Evolutionary conservation across 1,140 invertebrate species (phyloP).

Genomic region (Lutraria rhynchaena): DNA sequence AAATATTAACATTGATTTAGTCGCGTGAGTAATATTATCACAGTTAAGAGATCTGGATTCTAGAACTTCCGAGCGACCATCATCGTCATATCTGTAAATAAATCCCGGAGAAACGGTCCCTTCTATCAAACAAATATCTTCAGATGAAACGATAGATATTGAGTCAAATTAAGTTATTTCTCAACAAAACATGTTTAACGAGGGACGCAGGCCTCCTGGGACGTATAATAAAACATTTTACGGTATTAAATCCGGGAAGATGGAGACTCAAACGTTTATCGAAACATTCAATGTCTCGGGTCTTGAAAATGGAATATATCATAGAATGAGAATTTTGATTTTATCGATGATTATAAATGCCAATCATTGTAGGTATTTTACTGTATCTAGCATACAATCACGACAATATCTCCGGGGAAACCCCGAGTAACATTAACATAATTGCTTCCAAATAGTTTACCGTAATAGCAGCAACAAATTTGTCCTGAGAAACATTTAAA

Average conservation of each 20-base stretch:
- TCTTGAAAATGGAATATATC: not conserved
- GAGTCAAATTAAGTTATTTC: conserved; percentile 44
- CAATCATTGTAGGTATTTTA: not conserved
- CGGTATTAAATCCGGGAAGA: conserved; percentile 1
- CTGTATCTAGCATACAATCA: too few relatives aligned
- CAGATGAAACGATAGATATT: conserved; percentile 32
- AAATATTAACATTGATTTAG: too few relatives aligned
- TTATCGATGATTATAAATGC: conserved; percentile 9
- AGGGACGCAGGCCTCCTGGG: conserved; percentile 1
- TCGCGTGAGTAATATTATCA: too few relatives aligned
- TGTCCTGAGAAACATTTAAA: too few relatives aligned
- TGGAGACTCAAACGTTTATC: not conserved
- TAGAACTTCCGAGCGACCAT: too few relatives aligned
- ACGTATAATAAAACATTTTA: conserved; percentile 1
- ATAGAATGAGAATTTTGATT: conserved; percentile 5
- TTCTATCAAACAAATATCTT: conserved; percentile 24
- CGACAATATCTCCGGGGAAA: too few relatives aligned
- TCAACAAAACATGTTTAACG: conserved; percentile 27
- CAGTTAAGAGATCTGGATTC: too few relatives aligned
- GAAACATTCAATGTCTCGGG: too few relatives aligned
- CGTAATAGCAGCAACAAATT: too few relatives aligned
- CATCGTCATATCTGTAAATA: not conserved
- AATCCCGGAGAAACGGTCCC: conserved; percentile 5
- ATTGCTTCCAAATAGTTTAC: too few relatives aligned
- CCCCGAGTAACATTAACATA: too few relatives aligned